These are phyloP conservation scores for Lithophane ornitopus DNA, from an alignment of 2,888 invertebrate species.

Conservation along the genomic window DNA sequence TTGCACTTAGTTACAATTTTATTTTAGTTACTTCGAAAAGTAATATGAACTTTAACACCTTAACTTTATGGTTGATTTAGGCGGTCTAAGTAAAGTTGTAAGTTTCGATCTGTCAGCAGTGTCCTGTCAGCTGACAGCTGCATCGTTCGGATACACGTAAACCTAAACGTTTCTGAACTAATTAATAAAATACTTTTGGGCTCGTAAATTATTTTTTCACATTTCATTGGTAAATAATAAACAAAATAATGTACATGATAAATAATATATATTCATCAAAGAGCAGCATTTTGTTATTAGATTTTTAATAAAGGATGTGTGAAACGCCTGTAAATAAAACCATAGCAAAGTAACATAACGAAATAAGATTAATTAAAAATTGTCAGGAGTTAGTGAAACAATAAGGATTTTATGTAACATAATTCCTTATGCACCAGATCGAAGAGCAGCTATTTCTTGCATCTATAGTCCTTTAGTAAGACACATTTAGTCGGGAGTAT, in stretches of 20 bases:
- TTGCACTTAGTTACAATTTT: conserved; percentile 12
- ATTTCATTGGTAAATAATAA: background rate
- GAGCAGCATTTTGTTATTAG: no score
- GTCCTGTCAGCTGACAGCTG: conserved; percentile 22
- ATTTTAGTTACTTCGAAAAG: background rate
- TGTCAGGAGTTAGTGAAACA: conserved; percentile 5
- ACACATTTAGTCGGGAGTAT: background rate
- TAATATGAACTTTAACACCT: background rate
- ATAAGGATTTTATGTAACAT: background rate
- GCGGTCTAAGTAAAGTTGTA: background rate
- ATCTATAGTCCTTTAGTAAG: no score
- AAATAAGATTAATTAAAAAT: background rate
- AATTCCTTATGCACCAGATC: background rate
- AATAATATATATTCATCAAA: background rate
- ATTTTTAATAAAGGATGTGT: no score
- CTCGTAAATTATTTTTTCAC: no score
- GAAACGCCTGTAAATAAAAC: conserved; percentile 11
- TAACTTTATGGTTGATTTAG: background rate
- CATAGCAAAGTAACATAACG: background rate
- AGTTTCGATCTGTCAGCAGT: conserved; percentile 12
- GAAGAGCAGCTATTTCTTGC: background rate
- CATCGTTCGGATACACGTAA: conserved; percentile 35
- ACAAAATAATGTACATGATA: background rate
- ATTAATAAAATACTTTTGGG: background rate
- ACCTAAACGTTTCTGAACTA: conserved; percentile 7